Percentiles rank a stretch among this genome's conserved stretches.
Conservation (phyloP, 2,888 invertebrate genomes). For the Thyatira batis region DNA sequence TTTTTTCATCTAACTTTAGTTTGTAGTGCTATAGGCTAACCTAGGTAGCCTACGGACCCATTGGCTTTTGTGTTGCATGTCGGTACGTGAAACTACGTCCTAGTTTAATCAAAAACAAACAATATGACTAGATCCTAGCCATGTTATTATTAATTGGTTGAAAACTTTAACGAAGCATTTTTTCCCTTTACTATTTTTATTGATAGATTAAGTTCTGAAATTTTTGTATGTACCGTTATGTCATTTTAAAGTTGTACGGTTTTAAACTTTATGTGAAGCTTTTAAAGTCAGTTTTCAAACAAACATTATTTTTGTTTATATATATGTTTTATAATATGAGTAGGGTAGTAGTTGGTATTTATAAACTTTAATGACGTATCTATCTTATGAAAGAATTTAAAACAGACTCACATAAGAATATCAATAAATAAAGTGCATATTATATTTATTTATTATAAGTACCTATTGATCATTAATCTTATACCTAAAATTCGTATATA, state of each 20-base stretch:
- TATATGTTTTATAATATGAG: no score
- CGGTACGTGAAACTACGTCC: neutral
- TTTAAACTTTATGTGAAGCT: no score
- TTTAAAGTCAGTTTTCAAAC: no score
- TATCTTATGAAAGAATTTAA: neutral
- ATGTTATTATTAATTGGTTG: neutral
- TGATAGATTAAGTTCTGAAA: no score
- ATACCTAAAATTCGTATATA: slow-evolving; percentile 9
- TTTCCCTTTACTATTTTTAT: no score
- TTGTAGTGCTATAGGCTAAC: neutral
- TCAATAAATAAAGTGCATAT: neutral
- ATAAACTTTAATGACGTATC: no score
- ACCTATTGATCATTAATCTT: slow-evolving; percentile 3
- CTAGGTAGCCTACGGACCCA: neutral
- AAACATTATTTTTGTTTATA: no score
- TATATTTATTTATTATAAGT: neutral
- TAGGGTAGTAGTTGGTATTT: no score
- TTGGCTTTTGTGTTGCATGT: neutral
- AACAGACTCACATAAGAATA: neutral
- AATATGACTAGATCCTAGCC: neutral
- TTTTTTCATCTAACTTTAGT: neutral
- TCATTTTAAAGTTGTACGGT: no score
- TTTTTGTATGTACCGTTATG: no score
- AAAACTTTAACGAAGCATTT: no score
- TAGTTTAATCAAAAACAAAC: neutral